These are phyloP conservation scores for Agrypnia vestita DNA, from an alignment of 1,140 invertebrate genomes.

Conservation along the genomic window DNA sequence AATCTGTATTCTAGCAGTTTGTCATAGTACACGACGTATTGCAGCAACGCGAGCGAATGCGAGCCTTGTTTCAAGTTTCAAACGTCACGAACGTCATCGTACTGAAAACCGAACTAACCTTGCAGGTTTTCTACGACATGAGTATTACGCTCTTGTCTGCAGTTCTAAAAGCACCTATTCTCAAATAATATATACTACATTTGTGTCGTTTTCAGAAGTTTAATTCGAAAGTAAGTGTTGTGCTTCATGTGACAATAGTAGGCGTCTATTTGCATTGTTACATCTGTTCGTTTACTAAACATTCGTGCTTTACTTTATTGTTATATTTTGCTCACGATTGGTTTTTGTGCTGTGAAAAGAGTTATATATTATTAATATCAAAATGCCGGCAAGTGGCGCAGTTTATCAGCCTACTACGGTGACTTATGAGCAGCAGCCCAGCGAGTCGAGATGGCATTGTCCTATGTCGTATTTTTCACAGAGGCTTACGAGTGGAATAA, in stretches of 20 bases:
- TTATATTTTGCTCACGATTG: background rate
- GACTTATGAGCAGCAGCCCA: constrained; percentile 77
- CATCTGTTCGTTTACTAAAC: constrained; percentile 23
- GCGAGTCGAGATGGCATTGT: constrained; percentile 71
- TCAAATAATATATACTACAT: background rate
- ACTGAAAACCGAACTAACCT: constrained; percentile 32
- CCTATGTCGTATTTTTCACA: constrained; percentile 76
- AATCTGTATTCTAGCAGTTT: background rate
- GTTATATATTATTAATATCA: constrained; percentile 22
- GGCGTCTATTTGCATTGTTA: constrained; percentile 15
- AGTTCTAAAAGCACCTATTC: constrained; percentile 7
- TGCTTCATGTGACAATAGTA: constrained; percentile 14
- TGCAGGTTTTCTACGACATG: background rate
- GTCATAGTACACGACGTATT: background rate
- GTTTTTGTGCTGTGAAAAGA: constrained; percentile 30
- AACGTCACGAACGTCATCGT: constrained; percentile 33
- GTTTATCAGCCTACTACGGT: constrained; percentile 83
- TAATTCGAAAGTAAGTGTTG: constrained; percentile 6
- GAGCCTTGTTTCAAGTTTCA: constrained; percentile 19
- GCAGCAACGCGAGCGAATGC: constrained; percentile 19
- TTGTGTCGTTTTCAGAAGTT: background rate
- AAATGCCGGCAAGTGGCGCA: constrained; percentile 76
- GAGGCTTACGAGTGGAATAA: constrained; percentile 71
- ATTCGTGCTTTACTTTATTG: constrained; percentile 6
- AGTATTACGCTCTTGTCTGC: background rate